phyloP scores from a whole-genome alignment of 2,888 invertebrate species.

The Meghimatium bilineatum region DNA sequence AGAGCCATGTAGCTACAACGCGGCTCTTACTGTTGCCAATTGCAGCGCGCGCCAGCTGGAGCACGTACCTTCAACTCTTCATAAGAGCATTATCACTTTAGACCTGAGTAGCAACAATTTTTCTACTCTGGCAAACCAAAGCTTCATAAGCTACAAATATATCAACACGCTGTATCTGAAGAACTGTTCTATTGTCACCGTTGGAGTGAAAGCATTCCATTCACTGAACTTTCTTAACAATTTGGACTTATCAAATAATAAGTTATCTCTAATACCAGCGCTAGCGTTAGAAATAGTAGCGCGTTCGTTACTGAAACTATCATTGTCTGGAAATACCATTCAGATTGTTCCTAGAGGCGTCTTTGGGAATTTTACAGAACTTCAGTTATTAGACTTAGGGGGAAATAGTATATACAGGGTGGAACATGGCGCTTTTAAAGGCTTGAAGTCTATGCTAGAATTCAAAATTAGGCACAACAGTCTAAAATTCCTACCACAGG shows the following conservation, averaged over 20 bases:
- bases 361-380: slow-evolving; percentile 57
- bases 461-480: slow-evolving; percentile 59
- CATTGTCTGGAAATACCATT: slow-evolving; percentile 63
- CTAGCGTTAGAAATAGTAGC: slow-evolving; percentile 57
- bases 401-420: slow-evolving; percentile 66
- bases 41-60: slow-evolving; percentile 59
- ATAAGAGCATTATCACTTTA: slow-evolving; percentile 61
- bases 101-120: slow-evolving; percentile 66
- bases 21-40: slow-evolving; percentile 57
- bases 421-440: slow-evolving; percentile 60
- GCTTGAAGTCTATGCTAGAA: slow-evolving; percentile 57
- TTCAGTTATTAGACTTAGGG: slow-evolving; percentile 63
- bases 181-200: slow-evolving; percentile 62
- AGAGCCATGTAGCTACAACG: slow-evolving; percentile 42
- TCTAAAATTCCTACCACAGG: slow-evolving; percentile 58
- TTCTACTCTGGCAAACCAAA: slow-evolving; percentile 53
- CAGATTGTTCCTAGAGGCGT: slow-evolving; percentile 56
- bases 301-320: slow-evolving; percentile 56
- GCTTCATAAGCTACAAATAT: slow-evolving; percentile 66
- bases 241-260: slow-evolving; percentile 64
- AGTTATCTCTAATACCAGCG: slow-evolving; percentile 56
- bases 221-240: slow-evolving; percentile 57
- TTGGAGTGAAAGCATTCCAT: slow-evolving; percentile 59
- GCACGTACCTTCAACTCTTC: slow-evolving; percentile 63
- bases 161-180: slow-evolving; percentile 62